phyloP scores from a whole-genome alignment of 2,113 vertebrate genomes.

The Galeopterus variegatus region DNA sequence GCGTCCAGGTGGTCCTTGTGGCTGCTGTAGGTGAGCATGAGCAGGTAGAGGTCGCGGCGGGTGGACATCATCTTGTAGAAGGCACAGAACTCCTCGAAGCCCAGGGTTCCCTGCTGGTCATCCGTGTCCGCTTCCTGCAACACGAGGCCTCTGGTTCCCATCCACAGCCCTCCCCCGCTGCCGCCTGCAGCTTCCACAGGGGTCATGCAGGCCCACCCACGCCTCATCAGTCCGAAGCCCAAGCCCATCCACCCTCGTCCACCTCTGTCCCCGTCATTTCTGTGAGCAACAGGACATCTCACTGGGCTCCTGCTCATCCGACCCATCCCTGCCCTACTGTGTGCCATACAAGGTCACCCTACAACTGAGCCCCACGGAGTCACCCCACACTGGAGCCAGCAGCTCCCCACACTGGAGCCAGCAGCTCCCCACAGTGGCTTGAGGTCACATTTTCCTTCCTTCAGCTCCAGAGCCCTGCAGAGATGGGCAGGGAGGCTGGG shows the following conservation, averaged over 20 bases:
- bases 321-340: rapidly evolving
- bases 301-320: neutral
- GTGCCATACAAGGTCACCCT: neutral
- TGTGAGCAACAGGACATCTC: too few species aligned
- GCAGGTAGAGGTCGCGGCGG: slow-evolving; percentile 96
- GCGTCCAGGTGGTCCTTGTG: slow-evolving; percentile 96
- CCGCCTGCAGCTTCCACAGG: rapidly evolving
- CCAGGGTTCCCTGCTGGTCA: slow-evolving; percentile 96
- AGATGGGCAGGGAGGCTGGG: neutral
- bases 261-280: rapidly evolving
- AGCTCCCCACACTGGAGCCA: neutral
- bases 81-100: slow-evolving; percentile 98
- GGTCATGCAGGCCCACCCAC: neutral
- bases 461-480: neutral
- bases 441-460: neutral
- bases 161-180: rapidly evolving
- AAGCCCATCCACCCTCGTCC: too few species aligned
- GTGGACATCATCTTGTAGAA: slow-evolving; percentile 99
- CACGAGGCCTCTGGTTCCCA: neutral
- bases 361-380: rapidly evolving
- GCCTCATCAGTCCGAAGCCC: rapidly evolving
- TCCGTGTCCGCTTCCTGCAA: slow-evolving; percentile 97
- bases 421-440: too few species aligned
- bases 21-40: slow-evolving; percentile 98
- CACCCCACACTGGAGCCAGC: neutral